A percentile compares a stretch with the other conserved stretches of the same genome.
Conservation (phyloP, 2,888 invertebrate genomes). For the Yponomeuta sedellus region DNA sequence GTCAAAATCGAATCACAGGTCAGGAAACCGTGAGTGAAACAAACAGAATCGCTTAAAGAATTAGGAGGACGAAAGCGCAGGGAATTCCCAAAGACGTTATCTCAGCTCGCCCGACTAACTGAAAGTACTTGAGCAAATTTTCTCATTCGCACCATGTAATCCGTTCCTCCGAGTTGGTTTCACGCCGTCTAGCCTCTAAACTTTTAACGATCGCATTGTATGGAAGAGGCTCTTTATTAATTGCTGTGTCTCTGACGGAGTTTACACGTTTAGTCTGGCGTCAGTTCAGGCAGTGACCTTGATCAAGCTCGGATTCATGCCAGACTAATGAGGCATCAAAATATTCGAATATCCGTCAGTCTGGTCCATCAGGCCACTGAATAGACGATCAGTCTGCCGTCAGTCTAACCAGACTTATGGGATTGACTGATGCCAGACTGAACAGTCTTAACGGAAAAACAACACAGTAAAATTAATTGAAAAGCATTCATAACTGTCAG, state of each 20-base stretch:
- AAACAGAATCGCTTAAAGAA: constrained; percentile 6
- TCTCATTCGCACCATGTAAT: constrained; percentile 47
- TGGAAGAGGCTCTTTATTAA: constrained; percentile 27
- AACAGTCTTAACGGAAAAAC: not conserved
- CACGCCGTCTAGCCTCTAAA: constrained; percentile 41
- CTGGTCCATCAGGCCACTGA: no score
- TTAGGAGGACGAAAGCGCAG: constrained; percentile 6
- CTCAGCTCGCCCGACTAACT: constrained; percentile 15
- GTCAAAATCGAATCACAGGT: not conserved
- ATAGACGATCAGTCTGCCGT: no score
- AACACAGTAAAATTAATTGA: not conserved
- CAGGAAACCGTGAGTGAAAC: not conserved
- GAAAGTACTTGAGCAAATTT: constrained; percentile 34
- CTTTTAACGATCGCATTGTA: constrained; percentile 33
- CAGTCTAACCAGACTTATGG: no score
- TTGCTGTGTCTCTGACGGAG: not conserved
- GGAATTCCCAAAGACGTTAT: constrained; percentile 9
- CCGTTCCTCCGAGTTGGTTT: constrained; percentile 36
- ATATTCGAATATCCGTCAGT: no score
- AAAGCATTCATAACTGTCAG: no score
- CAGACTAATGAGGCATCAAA: no score
- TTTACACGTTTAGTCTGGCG: no score
- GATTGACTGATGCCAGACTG: no score
- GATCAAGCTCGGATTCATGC: no score
- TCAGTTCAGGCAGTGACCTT: no score